Base-by-base conservation (phyloP, 2,888 invertebrate genomes). In the Phyllotreta striolata region DNA sequence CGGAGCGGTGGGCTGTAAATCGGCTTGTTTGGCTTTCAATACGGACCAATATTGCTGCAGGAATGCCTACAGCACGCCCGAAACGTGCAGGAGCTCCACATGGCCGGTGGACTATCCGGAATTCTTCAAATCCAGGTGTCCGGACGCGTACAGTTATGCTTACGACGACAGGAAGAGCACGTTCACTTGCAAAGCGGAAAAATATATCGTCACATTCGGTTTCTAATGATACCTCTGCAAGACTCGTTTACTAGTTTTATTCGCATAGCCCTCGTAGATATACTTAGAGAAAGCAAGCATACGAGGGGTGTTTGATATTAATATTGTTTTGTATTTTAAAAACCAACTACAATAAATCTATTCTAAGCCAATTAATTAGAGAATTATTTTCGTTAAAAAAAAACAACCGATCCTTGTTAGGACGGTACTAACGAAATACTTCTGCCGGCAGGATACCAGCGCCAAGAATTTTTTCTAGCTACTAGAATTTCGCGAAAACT, bases 61-160 rank as follows among this genome's bases (percentile, higher is more conserved):
- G 24, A 82, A 82, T 1, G 74, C 74, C 0, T 79, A 81, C 66
- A 74, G 76, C 10, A 76, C 69, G 4, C 83, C 84, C 0, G 74
- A 81, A 47, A 82, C 79, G 4, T 85, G 85, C 72, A 75, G 77
- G 39, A 9, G 12, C n/a, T 43, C 14, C 3, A 38, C 13, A 0
- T 79, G 81, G 81, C 75, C 79, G 0, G 67, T 72, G 41, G 68
- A 81, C 62, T 84, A 83, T 68, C 81, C 84, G 0, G 63, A 43
- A 58, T 79, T 78, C 58, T 84, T 85, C 76, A 85, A 85, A 70
- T 64, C 72, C 0, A 75, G 78, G 8, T 85, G 85, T 70, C 85
- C 85, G 1, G 81, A 82, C 60, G 85, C 84, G 7, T 85, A 85
- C 76, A 83, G 83, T 63, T 85, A 85, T 68, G 84, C 84, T 10